phyloP scores from a whole-genome alignment of 2,888 invertebrate species.

The Rhingia campestris region DNA sequence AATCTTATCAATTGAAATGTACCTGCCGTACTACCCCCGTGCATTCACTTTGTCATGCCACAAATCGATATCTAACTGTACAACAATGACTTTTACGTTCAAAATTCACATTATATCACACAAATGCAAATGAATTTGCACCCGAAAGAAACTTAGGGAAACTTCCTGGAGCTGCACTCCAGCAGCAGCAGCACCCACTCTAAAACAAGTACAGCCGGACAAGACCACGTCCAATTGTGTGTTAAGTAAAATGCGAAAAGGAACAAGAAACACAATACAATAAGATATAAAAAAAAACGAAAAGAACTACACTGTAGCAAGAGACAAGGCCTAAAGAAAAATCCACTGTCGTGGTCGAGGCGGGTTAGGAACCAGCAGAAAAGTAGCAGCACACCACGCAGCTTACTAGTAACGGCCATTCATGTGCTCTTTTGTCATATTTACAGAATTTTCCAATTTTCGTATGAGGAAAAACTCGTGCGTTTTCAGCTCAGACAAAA shows the following conservation, averaged over 20 bases:
- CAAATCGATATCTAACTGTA: slow-evolving; percentile 58
- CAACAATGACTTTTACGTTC: slow-evolving; percentile 31
- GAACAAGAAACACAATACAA: slow-evolving; percentile 21
- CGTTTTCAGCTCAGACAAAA: slow-evolving; percentile 13
- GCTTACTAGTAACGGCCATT: slow-evolving; percentile 45
- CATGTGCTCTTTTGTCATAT: slow-evolving; percentile 38
- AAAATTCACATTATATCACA: slow-evolving; percentile 10
- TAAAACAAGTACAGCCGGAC: slow-evolving; percentile 50
- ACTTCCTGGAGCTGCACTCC: slow-evolving; percentile 22
- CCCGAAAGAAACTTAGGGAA: slow-evolving; percentile 12
- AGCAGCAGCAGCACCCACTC: slow-evolving; percentile 44
- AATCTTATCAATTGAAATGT: slow-evolving; percentile 68
- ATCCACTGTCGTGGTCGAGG: slow-evolving; percentile 53
- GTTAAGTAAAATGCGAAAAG: slow-evolving; percentile 43
- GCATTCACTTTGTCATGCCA: slow-evolving; percentile 36
- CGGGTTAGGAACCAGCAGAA: slow-evolving; percentile 24
- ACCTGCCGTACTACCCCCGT: slow-evolving; percentile 53
- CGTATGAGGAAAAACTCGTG: slow-evolving; percentile 13
- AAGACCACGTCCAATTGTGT: slow-evolving; percentile 44
- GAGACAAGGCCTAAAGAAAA: slow-evolving; percentile 56
- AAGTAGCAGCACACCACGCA: slow-evolving; percentile 43
- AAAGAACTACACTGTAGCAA: slow-evolving; percentile 36
- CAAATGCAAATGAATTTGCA: background rate
- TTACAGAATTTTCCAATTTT: slow-evolving; percentile 43
- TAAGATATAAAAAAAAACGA: slow-evolving; percentile 10